Conservation (phyloP, 2,797 vertebrate genomes). For the Rhincodon typus region DNA sequence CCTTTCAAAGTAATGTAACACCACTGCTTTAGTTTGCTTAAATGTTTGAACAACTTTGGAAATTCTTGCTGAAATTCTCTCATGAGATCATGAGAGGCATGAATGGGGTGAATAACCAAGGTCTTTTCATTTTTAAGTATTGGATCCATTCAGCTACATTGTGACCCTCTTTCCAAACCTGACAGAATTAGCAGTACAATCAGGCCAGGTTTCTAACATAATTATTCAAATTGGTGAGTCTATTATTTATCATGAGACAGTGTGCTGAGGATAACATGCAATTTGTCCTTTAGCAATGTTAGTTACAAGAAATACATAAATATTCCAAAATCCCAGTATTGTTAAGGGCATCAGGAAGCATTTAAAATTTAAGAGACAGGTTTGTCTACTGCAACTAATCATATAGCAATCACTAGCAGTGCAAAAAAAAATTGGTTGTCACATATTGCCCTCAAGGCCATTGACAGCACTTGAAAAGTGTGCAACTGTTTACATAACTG, state of each 20-base stretch:
- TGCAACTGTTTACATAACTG: not conserved
- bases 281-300: not conserved
- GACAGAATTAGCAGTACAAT: not conserved
- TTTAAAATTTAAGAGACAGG: not conserved
- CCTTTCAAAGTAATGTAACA: no score
- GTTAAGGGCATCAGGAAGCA: not conserved
- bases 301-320: not conserved
- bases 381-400: not conserved
- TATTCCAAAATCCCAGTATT: not conserved
- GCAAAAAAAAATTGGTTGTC: not conserved
- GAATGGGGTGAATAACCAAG: no score
- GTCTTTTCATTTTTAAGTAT: no score
- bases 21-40: no score
- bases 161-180: not conserved
- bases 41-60: no score
- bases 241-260: not conserved
- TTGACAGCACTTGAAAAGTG: not conserved
- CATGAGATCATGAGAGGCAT: no score
- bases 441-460: not conserved
- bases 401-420: not conserved
- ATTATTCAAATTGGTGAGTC: not conserved
- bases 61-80: no score
- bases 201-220: not conserved
- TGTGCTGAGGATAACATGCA: not conserved
- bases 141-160: not conserved